Evolutionary conservation across 2,113 vertebrate species (phyloP), one percentile per base, ranked within the genome.

Genomic region (Vulpes vulpes): DNA sequence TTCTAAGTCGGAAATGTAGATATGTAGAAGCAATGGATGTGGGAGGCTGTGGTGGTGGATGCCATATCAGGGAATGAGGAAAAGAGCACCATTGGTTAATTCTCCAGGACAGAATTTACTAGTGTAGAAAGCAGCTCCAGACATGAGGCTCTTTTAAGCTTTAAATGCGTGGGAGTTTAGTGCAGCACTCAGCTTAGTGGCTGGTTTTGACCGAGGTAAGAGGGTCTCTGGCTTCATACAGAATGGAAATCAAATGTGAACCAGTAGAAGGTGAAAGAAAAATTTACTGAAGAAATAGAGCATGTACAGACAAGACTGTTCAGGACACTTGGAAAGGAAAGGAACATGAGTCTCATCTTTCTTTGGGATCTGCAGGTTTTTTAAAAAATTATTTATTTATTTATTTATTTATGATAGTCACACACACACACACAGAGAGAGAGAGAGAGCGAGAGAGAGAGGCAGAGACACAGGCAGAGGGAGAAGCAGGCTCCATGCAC

Each of bases 111-210:
- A 92, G 60, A 76, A 65, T 79, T 86, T 84, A 83, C 86, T 82
- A 35, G 43, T 93, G n/a, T 91, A 78, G 95, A 95, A 95, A 94
- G 60, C 30, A 60, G 27, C 20, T 89, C 80, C 6, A 27, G 69
- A 59, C 12, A 4, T 11, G n/a, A n/a, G 32, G 55, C 32, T 19
- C 11, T 92, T 92, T 60, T 62, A 8, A 32, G 20, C 38, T 81
- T 55, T 91, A 69, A 62, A 22, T 8, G 14, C 23, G 3, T 30
- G 19, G 30, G 60, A 20, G 4, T 32, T 71, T 57, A 32, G 22
- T 49, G 71, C 22, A 69, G 11, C 3, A 69, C 25, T 71, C 35
- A 69, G 30, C 3, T 2, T 35, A 59, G 69, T 19, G 23, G 3
- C 14, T 23, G 25, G 25, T 74, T 73, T 23, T 38, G 35, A 38